A percentile compares a stretch with the other conserved stretches of the same genome.
phyloP scores from a whole-genome alignment of 2,113 vertebrate genomes.

The Oreotragus oreotragus region DNA sequence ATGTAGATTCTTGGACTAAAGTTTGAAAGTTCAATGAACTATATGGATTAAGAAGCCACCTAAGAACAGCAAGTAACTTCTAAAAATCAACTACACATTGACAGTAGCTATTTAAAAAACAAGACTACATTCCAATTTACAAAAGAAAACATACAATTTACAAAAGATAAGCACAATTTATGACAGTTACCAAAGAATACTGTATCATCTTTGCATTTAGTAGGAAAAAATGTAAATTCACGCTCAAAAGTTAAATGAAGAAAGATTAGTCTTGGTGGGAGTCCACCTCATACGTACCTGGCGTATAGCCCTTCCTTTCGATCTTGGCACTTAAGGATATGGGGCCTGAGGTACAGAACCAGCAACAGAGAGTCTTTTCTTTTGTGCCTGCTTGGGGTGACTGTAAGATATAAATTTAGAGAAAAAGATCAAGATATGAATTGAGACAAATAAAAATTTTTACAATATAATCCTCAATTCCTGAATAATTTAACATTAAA shows the following conservation, averaged over 20 bases:
- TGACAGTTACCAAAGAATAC: not conserved
- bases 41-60: not conserved
- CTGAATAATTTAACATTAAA: constrained; percentile 3
- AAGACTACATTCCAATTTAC: not conserved
- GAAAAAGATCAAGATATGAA: not conserved
- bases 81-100: not conserved
- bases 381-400: constrained; percentile 99
- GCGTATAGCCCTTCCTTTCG: constrained; percentile 99
- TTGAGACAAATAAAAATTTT: not conserved
- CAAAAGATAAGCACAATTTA: not conserved
- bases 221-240: not conserved
- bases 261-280: constrained; percentile 22
- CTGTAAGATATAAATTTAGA: constrained; percentile 80
- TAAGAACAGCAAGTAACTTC: not conserved
- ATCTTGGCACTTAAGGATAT: constrained; percentile 99
- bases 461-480: not conserved
- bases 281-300: constrained; percentile 84
- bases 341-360: constrained; percentile 99
- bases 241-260: not conserved
- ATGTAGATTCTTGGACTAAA: not conserved
- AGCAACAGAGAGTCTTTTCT: constrained; percentile 99
- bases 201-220: not conserved
- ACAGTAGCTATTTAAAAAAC: not conserved
- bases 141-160: not conserved
- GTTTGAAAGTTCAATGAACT: not conserved